These are phyloP conservation scores for Pristionchus japonicus DNA, from an alignment of 2,888 invertebrate genomes.

Conservation along the genomic window DNA sequence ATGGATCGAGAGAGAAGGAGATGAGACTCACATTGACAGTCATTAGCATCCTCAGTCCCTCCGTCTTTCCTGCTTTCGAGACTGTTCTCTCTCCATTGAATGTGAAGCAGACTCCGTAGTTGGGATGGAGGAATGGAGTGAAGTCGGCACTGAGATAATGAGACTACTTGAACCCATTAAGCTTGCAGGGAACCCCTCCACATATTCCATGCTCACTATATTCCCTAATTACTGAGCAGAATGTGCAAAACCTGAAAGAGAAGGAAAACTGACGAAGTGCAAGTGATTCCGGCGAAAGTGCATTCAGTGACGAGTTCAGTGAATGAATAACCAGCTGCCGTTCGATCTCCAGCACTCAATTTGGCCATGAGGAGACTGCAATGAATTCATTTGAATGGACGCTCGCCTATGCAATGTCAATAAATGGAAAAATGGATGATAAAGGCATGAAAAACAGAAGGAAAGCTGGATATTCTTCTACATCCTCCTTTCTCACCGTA, in stretches of 20 bases:
- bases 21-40: constrained; percentile 33
- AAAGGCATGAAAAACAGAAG: no score
- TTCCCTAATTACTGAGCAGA: no score
- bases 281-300: constrained; percentile 30
- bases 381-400: no score
- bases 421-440: no score
- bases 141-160: constrained; percentile 15
- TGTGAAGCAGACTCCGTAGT: constrained; percentile 41
- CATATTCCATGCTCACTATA: no score
- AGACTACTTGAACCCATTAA: no score
- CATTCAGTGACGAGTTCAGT: constrained; percentile 27
- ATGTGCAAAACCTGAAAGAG: no score
- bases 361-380: constrained; percentile 36
- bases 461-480: no score
- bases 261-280: constrained; percentile 15
- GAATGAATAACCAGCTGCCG: neutral
- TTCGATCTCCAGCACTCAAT: neutral
- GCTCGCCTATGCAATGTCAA: no score
- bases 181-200: no score
- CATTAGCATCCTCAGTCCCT: constrained; percentile 31
- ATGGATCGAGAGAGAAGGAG: no score
- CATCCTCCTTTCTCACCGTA: constrained; percentile 11
- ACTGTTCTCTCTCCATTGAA: neutral
- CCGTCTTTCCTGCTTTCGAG: neutral
- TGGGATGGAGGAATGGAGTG: constrained; percentile 32